Conservation (phyloP, 2,113 vertebrate species). For the Rattus rattus region DNA sequence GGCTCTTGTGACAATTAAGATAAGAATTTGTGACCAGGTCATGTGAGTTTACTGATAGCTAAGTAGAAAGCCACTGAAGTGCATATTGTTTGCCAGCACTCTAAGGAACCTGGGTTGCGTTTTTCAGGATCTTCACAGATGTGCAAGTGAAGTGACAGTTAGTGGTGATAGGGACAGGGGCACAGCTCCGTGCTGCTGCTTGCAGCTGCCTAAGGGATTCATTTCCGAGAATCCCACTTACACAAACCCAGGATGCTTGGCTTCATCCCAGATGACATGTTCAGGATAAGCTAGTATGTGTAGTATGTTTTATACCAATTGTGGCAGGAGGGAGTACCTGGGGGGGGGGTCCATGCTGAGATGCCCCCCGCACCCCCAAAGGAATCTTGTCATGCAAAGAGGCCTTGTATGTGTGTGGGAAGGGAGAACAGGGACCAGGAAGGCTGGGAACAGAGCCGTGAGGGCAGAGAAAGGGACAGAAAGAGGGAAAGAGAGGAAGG, state of each 20-base stretch:
- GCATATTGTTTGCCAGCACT: background rate
- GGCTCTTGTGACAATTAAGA: background rate
- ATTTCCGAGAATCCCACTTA: background rate
- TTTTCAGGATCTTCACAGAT: background rate
- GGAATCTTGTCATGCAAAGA: too few species aligned
- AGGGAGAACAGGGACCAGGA: too few species aligned
- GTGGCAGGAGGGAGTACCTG: too few species aligned
- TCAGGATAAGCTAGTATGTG: background rate
- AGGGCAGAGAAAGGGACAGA: too few species aligned
- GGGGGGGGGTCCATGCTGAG: too few species aligned
- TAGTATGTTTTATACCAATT: too few species aligned
- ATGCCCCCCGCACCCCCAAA: too few species aligned
- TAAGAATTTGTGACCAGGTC: background rate
- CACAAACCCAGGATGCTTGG: background rate
- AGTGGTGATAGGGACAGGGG: background rate
- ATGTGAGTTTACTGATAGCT: background rate
- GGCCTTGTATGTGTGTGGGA: too few species aligned
- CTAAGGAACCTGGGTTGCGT: background rate
- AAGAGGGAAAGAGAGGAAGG: too few species aligned
- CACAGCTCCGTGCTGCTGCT: background rate
- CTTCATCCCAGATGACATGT: background rate
- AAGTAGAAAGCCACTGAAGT: background rate
- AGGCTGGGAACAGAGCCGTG: too few species aligned
- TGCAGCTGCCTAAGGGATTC: background rate
- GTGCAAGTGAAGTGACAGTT: slow-evolving; percentile 3